Evolutionary conservation across 2,888 invertebrate species (phyloP), one percentile per base, ranked within the genome.

Genomic region (Iphiclides podalirius): DNA sequence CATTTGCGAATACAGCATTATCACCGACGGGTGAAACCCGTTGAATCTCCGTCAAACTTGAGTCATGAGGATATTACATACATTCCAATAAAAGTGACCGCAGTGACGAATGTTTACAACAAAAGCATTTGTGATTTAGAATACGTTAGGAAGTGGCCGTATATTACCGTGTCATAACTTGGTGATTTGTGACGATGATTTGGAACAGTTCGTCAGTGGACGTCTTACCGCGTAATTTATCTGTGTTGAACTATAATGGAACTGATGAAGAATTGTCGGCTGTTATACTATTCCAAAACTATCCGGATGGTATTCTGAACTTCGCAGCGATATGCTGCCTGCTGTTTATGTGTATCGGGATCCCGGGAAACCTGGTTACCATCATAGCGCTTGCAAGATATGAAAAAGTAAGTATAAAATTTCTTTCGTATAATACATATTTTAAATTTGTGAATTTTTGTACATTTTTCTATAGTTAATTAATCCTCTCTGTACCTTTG

Each of bases 351-450:
- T 76, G 94, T 58, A 84, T 95, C 53, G 95, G 95, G 9, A 93
- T 95, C 41, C 94, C 95, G 1, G 95, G 95, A 9, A 95, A 95
- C 75, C 81, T 94, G 50, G 90, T 94, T 68, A 95, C 95, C 35
- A 94, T 95, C 57, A 79, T 93, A 28, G 95, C 95, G 0, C 84
- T 95, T 23, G 91, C 93, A 34, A 90, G 92, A 38, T 94, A 93
- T 63, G 93, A 92, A 81, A 94, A 94, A 91, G 94, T 94, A 66
- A 83, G 88, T 67, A 13, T 33, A 17, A 9, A 6, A 9, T 28
- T 6, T 28, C 13, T 13, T 33, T 4, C 6, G 13, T 12, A 7
- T 12, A 34, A n/a, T n/a, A n/a, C n/a, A n/a, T n/a, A n/a, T n/a
- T n/a, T n/a, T n/a, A n/a, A n/a, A n/a, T n/a, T n/a, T n/a, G n/a